Percentiles rank a stretch among this genome's conserved stretches.
Evolutionary conservation across 2,113 vertebrate genomes (phyloP).

Genomic region (Callithrix jacchus): DNA sequence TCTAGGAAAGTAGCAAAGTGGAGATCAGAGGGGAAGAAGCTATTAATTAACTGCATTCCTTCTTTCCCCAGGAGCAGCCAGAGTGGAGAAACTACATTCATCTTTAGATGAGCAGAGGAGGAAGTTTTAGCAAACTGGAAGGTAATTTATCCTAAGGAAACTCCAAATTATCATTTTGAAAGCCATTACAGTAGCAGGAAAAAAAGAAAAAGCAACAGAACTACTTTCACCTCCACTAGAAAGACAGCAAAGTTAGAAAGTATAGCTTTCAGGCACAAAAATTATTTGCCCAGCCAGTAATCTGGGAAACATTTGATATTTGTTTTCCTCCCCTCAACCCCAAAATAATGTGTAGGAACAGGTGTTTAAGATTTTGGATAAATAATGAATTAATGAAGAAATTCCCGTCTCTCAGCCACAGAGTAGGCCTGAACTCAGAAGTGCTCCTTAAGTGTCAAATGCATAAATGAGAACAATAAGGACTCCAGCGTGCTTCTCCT

Average conservation of each 20-base stretch:
- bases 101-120: not conserved
- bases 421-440: slow-evolving; percentile 7
- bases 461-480: not conserved
- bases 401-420: not conserved
- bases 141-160: slow-evolving; percentile 1
- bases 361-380: slow-evolving; percentile 32
- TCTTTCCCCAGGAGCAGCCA: not conserved
- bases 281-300: slow-evolving; percentile 4
- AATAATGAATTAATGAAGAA: slow-evolving; percentile 31
- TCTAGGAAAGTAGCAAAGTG: not conserved
- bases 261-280: not conserved
- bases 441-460: not conserved
- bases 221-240: not conserved
- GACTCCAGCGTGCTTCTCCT: not conserved
- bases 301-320: slow-evolving; percentile 38
- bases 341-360: not conserved
- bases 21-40: not conserved
- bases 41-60: not conserved
- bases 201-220: not conserved
- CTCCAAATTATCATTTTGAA: not conserved
- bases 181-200: not conserved
- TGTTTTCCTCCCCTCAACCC: not conserved
- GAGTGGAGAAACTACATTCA: not conserved
- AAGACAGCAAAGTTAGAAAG: slow-evolving; percentile 22
- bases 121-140: not conserved